phyloP scores from a whole-genome alignment of 2,797 vertebrate genomes.

The Lagodon rhomboides region DNA sequence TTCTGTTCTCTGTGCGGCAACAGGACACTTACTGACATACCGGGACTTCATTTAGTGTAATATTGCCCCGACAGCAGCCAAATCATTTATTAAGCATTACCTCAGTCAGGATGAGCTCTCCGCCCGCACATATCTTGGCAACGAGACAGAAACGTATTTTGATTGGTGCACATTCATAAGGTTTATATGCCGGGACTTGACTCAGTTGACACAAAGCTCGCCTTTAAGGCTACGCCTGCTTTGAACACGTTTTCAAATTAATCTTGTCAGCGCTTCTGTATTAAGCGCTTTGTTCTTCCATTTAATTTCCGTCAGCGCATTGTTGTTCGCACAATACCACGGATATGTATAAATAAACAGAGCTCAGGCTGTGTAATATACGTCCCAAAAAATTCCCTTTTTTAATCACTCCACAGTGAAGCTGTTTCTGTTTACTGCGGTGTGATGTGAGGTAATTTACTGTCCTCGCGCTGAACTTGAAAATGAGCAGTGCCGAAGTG shows the following conservation, averaged over 20 bases:
- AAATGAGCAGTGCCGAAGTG: conserved; percentile 25
- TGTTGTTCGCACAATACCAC: background rate
- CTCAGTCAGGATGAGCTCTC: conserved; percentile 51
- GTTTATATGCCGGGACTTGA: conserved; percentile 59
- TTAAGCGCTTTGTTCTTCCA: conserved; percentile 15
- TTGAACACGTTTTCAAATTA: conserved; percentile 44
- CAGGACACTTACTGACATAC: conserved; percentile 9
- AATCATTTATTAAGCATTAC: conserved; percentile 47
- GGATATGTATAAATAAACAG: background rate
- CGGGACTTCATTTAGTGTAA: conserved; percentile 21
- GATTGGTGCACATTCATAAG: conserved; percentile 30
- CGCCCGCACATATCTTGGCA: conserved; percentile 50
- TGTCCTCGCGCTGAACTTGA: conserved; percentile 25
- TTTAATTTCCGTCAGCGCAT: conserved; percentile 3
- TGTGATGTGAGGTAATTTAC: conserved; percentile 23
- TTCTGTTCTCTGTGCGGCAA: conserved; percentile 1
- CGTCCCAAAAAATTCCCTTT: background rate
- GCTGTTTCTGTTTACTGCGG: background rate
- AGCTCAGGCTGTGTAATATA: background rate
- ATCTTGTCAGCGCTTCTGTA: conserved; percentile 37
- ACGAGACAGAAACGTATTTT: conserved; percentile 35
- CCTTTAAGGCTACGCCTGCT: conserved; percentile 23
- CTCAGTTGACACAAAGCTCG: conserved; percentile 38
- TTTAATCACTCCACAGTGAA: conserved; percentile 5
- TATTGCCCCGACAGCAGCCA: conserved; percentile 33